phyloP scores from a whole-genome alignment of 2,797 vertebrate genomes.

The Thunnus albacares region DNA sequence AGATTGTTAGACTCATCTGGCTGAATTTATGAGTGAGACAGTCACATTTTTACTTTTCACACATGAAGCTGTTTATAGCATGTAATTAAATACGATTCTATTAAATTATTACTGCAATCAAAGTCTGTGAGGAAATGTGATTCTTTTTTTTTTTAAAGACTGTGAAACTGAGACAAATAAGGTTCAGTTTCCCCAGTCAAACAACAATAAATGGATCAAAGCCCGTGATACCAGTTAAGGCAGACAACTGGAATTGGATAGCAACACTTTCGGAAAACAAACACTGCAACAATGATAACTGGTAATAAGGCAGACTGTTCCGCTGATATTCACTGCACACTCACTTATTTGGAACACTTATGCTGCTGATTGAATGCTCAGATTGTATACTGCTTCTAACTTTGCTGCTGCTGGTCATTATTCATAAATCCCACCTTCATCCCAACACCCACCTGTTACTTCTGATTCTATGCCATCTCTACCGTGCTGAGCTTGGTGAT shows the following conservation, averaged over 20 bases:
- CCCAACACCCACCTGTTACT: neutral
- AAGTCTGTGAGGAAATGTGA: slow-evolving; percentile 1
- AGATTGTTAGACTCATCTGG: slow-evolving; percentile 28
- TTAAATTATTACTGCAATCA: slow-evolving; percentile 11
- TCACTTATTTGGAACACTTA: slow-evolving; percentile 9
- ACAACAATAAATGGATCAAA: slow-evolving; percentile 25
- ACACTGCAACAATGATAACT: neutral
- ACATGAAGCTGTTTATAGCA: slow-evolving; percentile 23
- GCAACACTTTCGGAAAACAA: slow-evolving; percentile 20
- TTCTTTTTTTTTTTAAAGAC: neutral
- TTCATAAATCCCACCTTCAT: slow-evolving; percentile 10
- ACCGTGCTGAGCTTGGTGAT: slow-evolving; percentile 6
- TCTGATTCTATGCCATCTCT: neutral
- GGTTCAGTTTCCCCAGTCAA: slow-evolving; percentile 21
- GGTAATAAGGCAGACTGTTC: neutral
- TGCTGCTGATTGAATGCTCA: neutral
- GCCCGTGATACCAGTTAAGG: neutral
- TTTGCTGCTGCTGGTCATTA: neutral
- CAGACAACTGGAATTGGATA: slow-evolving; percentile 2
- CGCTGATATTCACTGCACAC: neutral
- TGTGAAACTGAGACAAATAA: slow-evolving; percentile 21
- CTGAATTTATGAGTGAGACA: slow-evolving; percentile 28
- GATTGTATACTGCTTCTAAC: neutral
- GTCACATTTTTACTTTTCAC: slow-evolving; percentile 37
- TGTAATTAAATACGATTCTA: slow-evolving; percentile 16